These are phyloP conservation scores for Origma solitaria DNA, from an alignment of 2,113 vertebrate species.

Conservation along the genomic window DNA sequence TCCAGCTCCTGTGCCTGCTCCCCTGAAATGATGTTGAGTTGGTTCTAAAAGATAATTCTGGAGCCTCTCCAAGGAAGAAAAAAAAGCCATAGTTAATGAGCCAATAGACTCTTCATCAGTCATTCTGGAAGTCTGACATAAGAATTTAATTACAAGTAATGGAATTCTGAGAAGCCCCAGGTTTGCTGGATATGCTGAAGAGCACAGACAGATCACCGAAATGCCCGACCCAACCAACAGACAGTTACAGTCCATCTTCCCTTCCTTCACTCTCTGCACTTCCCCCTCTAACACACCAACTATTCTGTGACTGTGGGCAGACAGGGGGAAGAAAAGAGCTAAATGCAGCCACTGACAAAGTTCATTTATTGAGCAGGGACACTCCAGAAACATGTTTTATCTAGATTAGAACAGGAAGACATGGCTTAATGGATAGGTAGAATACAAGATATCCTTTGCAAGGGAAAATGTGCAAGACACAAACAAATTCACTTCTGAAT, in stretches of 20 bases:
- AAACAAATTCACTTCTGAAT: not conserved
- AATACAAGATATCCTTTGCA: not conserved
- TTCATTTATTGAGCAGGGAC: not conserved
- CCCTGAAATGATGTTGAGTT: not conserved
- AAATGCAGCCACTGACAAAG: not conserved
- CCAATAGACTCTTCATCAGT: not conserved
- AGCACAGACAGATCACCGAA: not conserved
- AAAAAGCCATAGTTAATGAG: not conserved
- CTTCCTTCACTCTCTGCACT: not conserved
- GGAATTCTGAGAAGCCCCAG: not conserved
- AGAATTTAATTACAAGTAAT: not conserved
- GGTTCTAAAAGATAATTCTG: not conserved
- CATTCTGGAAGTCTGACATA: not conserved
- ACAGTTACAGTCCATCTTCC: not conserved
- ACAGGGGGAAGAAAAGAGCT: not conserved
- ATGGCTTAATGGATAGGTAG: not conserved
- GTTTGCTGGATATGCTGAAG: not conserved
- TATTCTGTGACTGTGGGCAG: not conserved
- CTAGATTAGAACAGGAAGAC: not conserved
- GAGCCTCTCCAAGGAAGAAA: not conserved
- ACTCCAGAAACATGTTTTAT: not conserved
- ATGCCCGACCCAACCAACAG: not conserved
- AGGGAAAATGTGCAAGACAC: not conserved
- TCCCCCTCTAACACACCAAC: not conserved
- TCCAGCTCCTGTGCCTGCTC: not conserved